phyloP scores from a whole-genome alignment of 1,140 invertebrate species.

The Hyposmocoma kahamanoa region DNA sequence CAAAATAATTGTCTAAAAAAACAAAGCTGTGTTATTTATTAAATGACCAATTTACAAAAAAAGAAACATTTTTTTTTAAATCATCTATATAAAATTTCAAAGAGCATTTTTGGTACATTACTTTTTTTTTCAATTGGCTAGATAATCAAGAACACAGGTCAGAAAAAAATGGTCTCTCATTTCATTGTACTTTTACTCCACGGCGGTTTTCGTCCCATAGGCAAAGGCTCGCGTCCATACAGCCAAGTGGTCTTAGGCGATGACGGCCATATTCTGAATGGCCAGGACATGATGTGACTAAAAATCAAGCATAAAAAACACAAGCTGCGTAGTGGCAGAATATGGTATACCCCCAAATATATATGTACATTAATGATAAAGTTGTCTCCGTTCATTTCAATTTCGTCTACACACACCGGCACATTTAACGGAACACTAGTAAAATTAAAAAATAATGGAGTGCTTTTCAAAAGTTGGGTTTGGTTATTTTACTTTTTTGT shows the following conservation, averaged over 20 bases:
- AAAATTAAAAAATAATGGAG: no score
- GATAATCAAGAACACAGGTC: neutral
- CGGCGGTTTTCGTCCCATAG: neutral
- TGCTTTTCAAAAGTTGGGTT: no score
- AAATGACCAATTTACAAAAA: constrained; percentile 6
- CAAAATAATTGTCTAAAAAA: no score
- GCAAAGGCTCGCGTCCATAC: constrained; percentile 1
- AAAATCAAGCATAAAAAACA: constrained; percentile 51
- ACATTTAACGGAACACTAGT: no score
- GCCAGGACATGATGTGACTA: constrained; percentile 20
- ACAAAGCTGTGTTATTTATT: no score
- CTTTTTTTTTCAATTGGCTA: no score
- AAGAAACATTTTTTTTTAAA: constrained; percentile 5
- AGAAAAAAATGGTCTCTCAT: constrained; percentile 21
- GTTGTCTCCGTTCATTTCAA: no score
- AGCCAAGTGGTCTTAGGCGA: constrained; percentile 14
- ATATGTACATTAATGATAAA: neutral
- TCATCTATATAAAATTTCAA: neutral
- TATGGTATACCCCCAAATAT: neutral
- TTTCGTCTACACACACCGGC: no score
- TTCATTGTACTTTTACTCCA: constrained; percentile 22
- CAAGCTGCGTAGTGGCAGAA: constrained; percentile 45
- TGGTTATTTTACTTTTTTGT: no score
- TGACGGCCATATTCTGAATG: no score
- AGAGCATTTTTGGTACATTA: neutral